Evolutionary conservation across 2,797 vertebrate species (phyloP), one percentile per base, ranked within the genome.

Genomic region (Sebastes jordani): DNA sequence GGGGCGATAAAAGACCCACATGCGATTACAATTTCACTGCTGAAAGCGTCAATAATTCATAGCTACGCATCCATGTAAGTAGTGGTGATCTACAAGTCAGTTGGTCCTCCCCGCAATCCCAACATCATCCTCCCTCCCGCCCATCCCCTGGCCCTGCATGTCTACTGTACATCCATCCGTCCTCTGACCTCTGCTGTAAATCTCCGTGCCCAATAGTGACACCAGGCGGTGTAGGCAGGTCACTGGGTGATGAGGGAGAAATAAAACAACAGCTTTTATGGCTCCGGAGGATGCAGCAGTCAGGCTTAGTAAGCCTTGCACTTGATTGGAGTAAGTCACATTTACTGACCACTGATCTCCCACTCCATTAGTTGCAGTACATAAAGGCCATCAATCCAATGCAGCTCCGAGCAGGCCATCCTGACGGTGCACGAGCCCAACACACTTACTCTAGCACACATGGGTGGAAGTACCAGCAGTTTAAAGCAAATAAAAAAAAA

Each of bases 271-370:
- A 66, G 81, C 74, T 81, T 93, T 93, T 86, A 91, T 86, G 78
- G 87, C 83, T 81, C 49, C 23, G 62, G 73, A 86, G 84, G 82
- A 89, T 67, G 82, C 75, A 78, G 83, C 76, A 74, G 80, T 83
- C 62, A 49, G 71, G 79, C 72, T 85, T 82, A 74, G 72, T 87
- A 89, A 87, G 81, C 81, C 77, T 74, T 59, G 75, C 82, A 84
- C 87, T 86, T 91, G 89, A 93, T 91, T 90, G 86, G 88, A 89
- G 79, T 82, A 83, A 91, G 85, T 90, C 89, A 89, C 89, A 89
- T 93, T 92, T 91, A 93, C 87, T 87, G 85, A 90, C 83, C 86
- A 61, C 84, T 81, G 86, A 90, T 92, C 86, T 87, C 82, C 81
- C 81, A 78, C 88, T 92, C 86, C 89, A 93, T 94, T 91, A 94